Evolutionary conservation across 1,140 invertebrate genomes (phyloP).

Genomic region (Antheraea pernyi): DNA sequence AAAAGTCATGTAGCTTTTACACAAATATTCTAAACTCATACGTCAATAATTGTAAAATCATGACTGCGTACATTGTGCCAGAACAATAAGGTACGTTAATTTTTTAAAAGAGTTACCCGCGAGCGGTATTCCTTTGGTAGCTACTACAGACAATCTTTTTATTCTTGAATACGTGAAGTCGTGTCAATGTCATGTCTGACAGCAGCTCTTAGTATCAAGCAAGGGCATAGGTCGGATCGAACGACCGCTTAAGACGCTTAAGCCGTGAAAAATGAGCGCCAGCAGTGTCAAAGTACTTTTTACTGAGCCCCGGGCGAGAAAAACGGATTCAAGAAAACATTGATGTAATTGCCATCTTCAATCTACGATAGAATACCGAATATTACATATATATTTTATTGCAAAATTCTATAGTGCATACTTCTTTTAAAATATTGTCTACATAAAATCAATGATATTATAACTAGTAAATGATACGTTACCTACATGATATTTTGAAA

Average conservation of each 20-base stretch:
- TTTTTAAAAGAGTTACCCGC: too few species aligned
- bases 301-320: background rate
- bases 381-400: background rate
- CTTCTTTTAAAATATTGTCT: too few species aligned
- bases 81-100: too few species aligned
- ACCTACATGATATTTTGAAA: too few species aligned
- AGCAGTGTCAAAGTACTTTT: slow-evolving; percentile 4
- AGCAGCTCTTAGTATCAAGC: background rate
- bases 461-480: too few species aligned
- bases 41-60: too few species aligned
- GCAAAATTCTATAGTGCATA: background rate
- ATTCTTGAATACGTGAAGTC: background rate
- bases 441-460: too few species aligned
- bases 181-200: background rate
- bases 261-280: slow-evolving; percentile 1
- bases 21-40: too few species aligned
- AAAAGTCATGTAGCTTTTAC: too few species aligned
- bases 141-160: background rate
- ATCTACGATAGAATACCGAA: background rate
- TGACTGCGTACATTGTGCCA: too few species aligned
- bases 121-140: background rate
- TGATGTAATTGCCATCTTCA: background rate
- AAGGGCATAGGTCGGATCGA: background rate
- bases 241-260: background rate
- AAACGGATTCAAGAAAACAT: background rate